Evolutionary conservation across 2,888 invertebrate genomes (phyloP).

Genomic region (Monochamus alternatus): DNA sequence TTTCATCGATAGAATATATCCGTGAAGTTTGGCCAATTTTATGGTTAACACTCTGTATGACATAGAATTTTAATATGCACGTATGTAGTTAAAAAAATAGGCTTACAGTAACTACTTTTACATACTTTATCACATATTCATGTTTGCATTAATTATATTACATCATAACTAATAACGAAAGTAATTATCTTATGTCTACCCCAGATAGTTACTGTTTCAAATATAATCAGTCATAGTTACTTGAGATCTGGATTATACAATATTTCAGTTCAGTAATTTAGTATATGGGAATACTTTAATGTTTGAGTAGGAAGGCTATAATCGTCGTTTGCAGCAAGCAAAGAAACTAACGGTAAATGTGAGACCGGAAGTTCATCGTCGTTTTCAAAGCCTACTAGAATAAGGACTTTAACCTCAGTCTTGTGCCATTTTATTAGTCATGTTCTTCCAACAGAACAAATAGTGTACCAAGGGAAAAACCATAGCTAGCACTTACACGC

Average conservation of each 20-base stretch:
- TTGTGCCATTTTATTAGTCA: conserved; percentile 54
- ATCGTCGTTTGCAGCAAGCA: conserved; percentile 45
- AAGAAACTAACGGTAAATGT: conserved; percentile 67
- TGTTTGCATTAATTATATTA: too few species aligned
- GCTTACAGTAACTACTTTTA: too few species aligned
- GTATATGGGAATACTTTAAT: conserved; percentile 19
- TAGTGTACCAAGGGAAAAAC: conserved; percentile 45
- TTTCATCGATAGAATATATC: too few species aligned
- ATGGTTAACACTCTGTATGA: too few species aligned
- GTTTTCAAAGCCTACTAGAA: conserved; percentile 68
- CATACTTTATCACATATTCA: too few species aligned
- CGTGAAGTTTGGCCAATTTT: too few species aligned
- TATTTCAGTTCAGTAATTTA: neutral
- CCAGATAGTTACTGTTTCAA: neutral
- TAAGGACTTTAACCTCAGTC: conserved; percentile 69
- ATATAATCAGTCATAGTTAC: conserved; percentile 2
- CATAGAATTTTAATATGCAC: too few species aligned
- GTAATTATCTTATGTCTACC: too few species aligned
- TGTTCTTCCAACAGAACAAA: conserved; percentile 45
- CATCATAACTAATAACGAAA: too few species aligned
- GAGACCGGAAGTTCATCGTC: conserved; percentile 69
- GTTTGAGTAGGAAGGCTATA: conserved; percentile 27
- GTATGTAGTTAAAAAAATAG: too few species aligned
- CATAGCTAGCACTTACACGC: conserved; percentile 39
- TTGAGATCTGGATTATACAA: neutral